Conservation (phyloP, 2,888 invertebrate species). For the Sinotaia quadrata region DNA sequence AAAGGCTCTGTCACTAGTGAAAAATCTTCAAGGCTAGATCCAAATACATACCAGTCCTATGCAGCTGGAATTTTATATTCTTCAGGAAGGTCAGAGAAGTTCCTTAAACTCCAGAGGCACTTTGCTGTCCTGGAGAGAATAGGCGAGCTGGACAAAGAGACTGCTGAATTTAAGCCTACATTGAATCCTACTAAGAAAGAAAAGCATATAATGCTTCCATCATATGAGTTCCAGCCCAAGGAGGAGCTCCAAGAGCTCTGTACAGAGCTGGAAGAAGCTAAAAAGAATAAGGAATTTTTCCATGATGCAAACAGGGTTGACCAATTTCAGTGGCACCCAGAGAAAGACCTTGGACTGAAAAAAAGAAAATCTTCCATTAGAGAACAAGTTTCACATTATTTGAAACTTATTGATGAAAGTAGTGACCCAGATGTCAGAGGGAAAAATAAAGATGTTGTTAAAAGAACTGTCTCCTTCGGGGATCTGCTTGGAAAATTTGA, state of each 20-base stretch:
- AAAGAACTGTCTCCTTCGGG: conserved; percentile 31
- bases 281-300: conserved; percentile 87
- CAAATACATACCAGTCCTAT: conserved; percentile 68
- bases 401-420: conserved; percentile 31
- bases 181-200: background rate
- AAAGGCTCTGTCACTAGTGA: conserved; percentile 61
- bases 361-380: conserved; percentile 90
- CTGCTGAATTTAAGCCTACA: background rate
- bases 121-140: conserved; percentile 89
- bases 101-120: conserved; percentile 87
- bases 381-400: conserved; percentile 77
- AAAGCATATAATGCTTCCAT: background rate
- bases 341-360: conserved; percentile 82
- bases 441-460: conserved; percentile 5
- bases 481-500: conserved; percentile 29
- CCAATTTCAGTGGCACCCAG: conserved; percentile 81
- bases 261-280: conserved; percentile 82
- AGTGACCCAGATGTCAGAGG: background rate
- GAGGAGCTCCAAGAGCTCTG: conserved; percentile 87
- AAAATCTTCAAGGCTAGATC: conserved; percentile 60
- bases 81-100: conserved; percentile 83
- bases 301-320: conserved; percentile 84
- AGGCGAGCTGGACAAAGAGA: conserved; percentile 75
- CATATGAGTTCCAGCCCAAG: conserved; percentile 23
- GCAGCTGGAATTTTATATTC: conserved; percentile 76